Base-by-base conservation (phyloP, 1,140 invertebrate species). In the Lordiphosa mommai region DNA sequence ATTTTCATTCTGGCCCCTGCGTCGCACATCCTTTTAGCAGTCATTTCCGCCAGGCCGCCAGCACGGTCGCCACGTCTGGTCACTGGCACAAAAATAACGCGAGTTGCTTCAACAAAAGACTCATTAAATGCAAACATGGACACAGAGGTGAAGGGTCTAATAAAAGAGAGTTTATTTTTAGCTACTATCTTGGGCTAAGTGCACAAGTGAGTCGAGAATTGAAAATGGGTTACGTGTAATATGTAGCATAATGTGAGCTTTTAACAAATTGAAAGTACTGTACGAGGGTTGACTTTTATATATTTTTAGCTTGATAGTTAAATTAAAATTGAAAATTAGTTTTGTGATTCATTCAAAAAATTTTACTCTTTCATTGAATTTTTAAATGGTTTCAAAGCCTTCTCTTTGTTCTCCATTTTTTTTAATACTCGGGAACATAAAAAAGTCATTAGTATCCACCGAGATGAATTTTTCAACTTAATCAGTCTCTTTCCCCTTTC, bases 81-180 rank as follows among this genome's bases (percentile, higher is more conserved):
- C 77, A 69, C 56, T 51, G 52, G 20, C 4, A 3, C 41, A 49
- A 73, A 65, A 72, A 68, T 53, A 64, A 60, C 41, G 69, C 69
- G 40, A 53, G 46, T 56, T 49, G 55, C 34, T 48, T 10, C 56
- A 67, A 70, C 76, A 71, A 80, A 70, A 41, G 50, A 59, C 76
- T 82, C 76, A 80, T 80, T 80, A 80, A 80, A 76, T 57, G 74
- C 82, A 66, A 57, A 68, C 60, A 66, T 44, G 60, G 58, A 74
- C 59, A 61, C 66, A 16, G 17, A 40, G n/a, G 12, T 16, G 20
- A 34, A 7, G 2, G 12, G 40, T 57, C 68, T 69, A 80, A 79
- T 70, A 80, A 66, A 66, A 52, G 40, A 32, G 27, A 41, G 43
- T 53, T 64, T 79, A 79, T 79, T 79, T 79, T 79, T 82, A 80